Conservation (phyloP, 53 echinoderm and acorn worm genomes). For the Echinometra lucunter region DNA sequence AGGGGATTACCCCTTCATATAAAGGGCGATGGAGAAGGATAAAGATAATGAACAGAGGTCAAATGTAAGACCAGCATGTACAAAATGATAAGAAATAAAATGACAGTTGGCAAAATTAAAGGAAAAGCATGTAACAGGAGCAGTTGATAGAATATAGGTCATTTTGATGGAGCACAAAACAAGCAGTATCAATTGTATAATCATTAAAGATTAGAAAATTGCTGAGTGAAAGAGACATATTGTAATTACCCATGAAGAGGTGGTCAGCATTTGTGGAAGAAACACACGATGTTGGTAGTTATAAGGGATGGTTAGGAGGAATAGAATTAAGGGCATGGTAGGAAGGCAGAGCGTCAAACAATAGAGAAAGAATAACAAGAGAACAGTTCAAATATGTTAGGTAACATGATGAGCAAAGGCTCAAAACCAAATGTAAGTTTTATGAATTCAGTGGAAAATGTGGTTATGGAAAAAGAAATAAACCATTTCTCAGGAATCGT, state of each 20-base stretch:
- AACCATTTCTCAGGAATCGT: not conserved
- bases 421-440: not conserved
- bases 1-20: too few species aligned
- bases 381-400: not conserved
- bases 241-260: not conserved
- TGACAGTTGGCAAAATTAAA: not conserved
- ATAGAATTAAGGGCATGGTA: not conserved
- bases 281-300: not conserved
- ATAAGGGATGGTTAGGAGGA: not conserved
- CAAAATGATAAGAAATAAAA: not conserved
- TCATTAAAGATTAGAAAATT: not conserved
- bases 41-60: too few species aligned
- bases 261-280: not conserved
- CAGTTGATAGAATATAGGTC: not conserved
- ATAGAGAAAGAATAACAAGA: not conserved
- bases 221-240: not conserved
- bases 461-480: not conserved
- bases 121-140: not conserved
- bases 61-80: not conserved
- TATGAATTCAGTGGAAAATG: not conserved
- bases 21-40: too few species aligned
- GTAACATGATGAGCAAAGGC: not conserved
- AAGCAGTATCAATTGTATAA: not conserved
- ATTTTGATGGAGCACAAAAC: not conserved
- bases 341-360: not conserved